Evolutionary conservation across 2,113 vertebrate genomes (phyloP), one percentile per base, ranked within the genome.

Genomic region (Cyprinodon tularosa): DNA sequence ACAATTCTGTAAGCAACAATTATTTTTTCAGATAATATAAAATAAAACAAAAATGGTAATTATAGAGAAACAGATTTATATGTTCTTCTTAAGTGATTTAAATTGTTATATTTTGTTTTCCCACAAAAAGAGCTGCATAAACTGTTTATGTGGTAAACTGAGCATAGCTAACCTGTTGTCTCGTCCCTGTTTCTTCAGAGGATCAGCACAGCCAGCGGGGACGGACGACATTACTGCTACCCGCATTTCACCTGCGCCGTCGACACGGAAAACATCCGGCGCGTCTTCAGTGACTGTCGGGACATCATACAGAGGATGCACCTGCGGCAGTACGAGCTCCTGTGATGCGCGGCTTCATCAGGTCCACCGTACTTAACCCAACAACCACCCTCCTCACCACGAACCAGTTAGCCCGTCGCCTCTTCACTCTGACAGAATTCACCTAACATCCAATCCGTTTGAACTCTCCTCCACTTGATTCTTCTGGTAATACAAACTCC

Each of bases 241-340:
- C 98, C 98, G 38, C 98, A 99, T 93, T 99, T 99, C 94, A 99
- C 98, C 12, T 99, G 97, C 80, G 98, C 98, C 0, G 97, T 99
- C 86, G 98, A 99, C 94, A 99, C 98, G 6, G 98, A 99, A 93
- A 99, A 99, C 94, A 99, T 99, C 90, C 96, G 97, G 74, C 96
- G 97, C 47, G 98, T 99, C 94, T 99, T 99, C 96, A 98, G 96
- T 90, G 98, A 99, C 96, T 99, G 98, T 94, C 96, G 97, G 44
- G 98, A 99, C 96, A 99, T 99, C 96, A 99, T 99, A 89, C 98
- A 99, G 95, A 95, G 97, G 94, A 99, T 99, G 98, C 98, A 99
- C 93, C 96, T 99, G 76, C 96, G 98, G 74, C 98, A 99, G 93
- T 99, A 99, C 15, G 98, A 99, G 96, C 96, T 99, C 92, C 97